Conservation (phyloP, 2,888 invertebrate species). For the Melieria crassipennis region DNA sequence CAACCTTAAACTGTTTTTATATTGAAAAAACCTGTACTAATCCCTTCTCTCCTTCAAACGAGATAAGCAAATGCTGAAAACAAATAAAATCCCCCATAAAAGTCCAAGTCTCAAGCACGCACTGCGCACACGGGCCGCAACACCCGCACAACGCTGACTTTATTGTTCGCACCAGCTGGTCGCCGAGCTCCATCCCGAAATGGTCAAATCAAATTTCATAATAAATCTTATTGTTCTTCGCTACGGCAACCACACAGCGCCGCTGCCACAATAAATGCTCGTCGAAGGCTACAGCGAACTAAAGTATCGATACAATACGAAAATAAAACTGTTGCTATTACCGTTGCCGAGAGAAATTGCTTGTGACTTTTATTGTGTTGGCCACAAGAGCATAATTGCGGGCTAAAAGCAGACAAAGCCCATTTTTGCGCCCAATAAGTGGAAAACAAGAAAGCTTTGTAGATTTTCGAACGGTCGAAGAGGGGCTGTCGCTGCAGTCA, state of each 20-base stretch:
- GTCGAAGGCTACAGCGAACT: constrained; percentile 15
- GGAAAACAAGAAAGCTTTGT: background rate
- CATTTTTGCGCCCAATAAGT: background rate
- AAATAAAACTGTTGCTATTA: background rate
- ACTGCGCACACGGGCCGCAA: background rate
- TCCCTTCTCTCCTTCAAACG: no score
- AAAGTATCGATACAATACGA: background rate
- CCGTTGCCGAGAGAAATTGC: constrained; percentile 8
- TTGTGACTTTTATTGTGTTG: constrained; percentile 23
- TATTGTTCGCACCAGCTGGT: background rate
- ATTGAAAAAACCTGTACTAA: no score
- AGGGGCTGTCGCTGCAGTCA: background rate
- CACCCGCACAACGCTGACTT: constrained; percentile 9
- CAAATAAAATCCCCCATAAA: background rate
- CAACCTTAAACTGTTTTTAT: no score
- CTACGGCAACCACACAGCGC: constrained; percentile 6
- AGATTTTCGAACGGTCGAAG: background rate
- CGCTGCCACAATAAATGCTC: constrained; percentile 13
- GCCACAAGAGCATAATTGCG: constrained; percentile 28
- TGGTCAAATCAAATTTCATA: constrained; percentile 38
- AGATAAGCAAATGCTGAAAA: background rate
- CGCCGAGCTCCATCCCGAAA: constrained; percentile 11
- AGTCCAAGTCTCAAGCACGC: background rate
- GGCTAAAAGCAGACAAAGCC: background rate
- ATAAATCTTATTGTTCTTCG: constrained; percentile 50